Evolutionary conservation across 2,113 vertebrate genomes (phyloP).

Genomic region (Toxotes chatareus): DNA sequence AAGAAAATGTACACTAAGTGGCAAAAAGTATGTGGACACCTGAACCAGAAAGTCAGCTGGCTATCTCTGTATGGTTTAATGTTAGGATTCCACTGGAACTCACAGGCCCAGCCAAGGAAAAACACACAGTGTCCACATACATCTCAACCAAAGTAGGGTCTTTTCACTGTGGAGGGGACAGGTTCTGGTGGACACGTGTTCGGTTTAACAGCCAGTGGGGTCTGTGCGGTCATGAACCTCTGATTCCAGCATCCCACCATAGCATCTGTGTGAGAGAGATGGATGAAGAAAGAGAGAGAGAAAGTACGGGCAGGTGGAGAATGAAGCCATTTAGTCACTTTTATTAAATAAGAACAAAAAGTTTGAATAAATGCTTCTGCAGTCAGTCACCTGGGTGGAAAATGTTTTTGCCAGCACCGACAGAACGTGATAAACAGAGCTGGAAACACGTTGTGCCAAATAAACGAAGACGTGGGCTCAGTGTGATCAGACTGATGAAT

Average conservation of each 20-base stretch:
- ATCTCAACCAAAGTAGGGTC: too few species aligned
- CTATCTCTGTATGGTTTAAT: too few species aligned
- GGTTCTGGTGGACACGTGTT: too few species aligned
- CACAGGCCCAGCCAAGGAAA: too few species aligned
- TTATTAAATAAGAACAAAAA: not conserved
- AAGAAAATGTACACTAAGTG: not conserved
- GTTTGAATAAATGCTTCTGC: not conserved
- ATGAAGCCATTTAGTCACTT: not conserved
- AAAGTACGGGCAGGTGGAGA: too few species aligned
- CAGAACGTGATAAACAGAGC: constrained; percentile 7
- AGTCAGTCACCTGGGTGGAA: not conserved
- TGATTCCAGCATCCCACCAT: not conserved
- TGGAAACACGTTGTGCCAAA: not conserved
- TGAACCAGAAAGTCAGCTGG: too few species aligned
- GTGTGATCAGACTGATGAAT: constrained; percentile 10
- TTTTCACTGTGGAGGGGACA: too few species aligned
- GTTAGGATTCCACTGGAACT: too few species aligned
- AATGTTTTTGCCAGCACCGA: not conserved
- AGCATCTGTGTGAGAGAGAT: too few species aligned
- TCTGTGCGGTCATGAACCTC: not conserved
- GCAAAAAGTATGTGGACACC: too few species aligned
- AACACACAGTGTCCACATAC: too few species aligned
- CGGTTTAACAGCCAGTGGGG: not conserved
- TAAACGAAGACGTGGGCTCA: not conserved
- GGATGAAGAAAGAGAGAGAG: too few species aligned